Base-by-base conservation (phyloP, 2,797 vertebrate species). In the Perodicticus potto region DNA sequence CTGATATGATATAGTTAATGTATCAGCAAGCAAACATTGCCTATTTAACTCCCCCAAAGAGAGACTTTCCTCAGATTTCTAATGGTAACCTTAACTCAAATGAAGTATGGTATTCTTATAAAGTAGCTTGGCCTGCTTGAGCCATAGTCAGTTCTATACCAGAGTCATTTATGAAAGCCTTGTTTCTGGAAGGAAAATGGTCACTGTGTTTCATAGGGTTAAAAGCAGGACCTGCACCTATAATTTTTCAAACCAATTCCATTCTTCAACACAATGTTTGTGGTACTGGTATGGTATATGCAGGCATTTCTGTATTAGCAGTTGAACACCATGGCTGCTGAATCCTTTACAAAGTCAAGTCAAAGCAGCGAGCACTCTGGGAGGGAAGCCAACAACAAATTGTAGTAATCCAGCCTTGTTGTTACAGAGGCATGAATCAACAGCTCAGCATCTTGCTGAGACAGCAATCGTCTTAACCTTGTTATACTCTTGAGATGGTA, bases 391-490 rank as follows among this genome's bases (percentile, higher is more conserved):
- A 99, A 88, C 93, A 97, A 97, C 97, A 98, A 98, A 98, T 98
- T 98, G 97, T 98, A 97, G 97, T 97, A 98, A 98, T 98, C 97
- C 97, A 98, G 87, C 97, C 97, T 98, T 98, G 97, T 97, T 98
- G 97, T 97, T 98, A 97, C 97, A 98, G 98, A 98, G 93, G 86
- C 96, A 98, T 98, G 98, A 98, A 98, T 98, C 97, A 98, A 97
- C 98, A 97, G 45, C 97, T 98, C 97, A 91, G 95, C 74, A 81
- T 98, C 97, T 98, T 98, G 98, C 98, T 98, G 98, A 98, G 97
- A 97, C 97, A 98, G 98, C 98, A 98, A 97, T 98, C 63, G 0
- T 98, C 97, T 98, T 98, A 98, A 98, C 97, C 98, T 98, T 98
- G 97, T 98, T 99, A 94, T 97, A 89, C 96, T 98, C 97, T 97